Evolutionary conservation across 2,797 vertebrate species (phyloP).

Genomic region (Anisognathus igniventris): DNA sequence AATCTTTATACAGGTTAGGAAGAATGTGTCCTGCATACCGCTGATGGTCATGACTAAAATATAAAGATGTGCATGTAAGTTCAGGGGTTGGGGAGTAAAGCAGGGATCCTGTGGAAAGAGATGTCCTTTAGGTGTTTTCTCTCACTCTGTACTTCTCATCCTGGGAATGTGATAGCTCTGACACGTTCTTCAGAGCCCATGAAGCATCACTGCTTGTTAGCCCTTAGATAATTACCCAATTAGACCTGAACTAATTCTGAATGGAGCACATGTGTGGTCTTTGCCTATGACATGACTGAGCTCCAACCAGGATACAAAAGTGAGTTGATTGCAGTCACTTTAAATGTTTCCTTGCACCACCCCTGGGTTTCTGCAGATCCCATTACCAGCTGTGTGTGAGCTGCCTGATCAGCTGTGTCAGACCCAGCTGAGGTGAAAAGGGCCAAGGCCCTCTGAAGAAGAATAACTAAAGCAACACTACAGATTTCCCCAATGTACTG

Average conservation of each 20-base stretch:
- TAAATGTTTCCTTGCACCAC: neutral
- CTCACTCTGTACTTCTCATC: neutral
- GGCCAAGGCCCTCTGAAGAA: neutral
- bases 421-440: neutral
- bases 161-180: fast-evolving
- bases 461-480: neutral
- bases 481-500: neutral
- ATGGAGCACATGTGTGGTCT: neutral
- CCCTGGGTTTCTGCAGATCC: neutral
- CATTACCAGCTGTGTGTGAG: fast-evolving
- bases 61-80: neutral
- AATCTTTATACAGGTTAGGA: neutral
- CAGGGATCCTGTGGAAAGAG: neutral
- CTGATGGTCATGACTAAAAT: neutral
- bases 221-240: neutral
- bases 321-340: neutral
- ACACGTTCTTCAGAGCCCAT: neutral
- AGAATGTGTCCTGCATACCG: neutral
- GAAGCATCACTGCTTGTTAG: neutral
- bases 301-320: neutral
- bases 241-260: neutral
- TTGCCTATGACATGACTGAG: neutral
- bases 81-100: neutral
- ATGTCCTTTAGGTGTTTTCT: neutral
- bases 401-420: neutral